Percentiles rank a stretch among this genome's conserved stretches.
These are phyloP conservation scores for Pollenia griseotomentosa DNA, from an alignment of 2,888 invertebrate species.

Conservation along the genomic window DNA sequence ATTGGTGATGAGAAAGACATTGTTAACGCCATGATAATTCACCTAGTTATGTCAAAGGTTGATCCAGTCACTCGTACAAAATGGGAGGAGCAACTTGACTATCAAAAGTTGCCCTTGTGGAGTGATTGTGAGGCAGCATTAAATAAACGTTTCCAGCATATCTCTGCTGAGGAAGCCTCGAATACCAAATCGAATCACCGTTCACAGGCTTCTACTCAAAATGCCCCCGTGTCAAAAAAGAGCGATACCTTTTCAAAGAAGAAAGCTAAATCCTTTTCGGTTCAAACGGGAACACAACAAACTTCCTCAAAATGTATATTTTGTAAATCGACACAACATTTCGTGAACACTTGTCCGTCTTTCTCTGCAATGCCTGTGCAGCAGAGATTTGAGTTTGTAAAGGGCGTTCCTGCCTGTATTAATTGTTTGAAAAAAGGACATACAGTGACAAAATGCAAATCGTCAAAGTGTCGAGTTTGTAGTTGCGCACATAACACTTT, in stretches of 20 bases:
- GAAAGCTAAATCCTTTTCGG: neutral
- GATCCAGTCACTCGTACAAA: neutral
- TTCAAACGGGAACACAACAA: neutral
- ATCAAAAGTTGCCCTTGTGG: too few relatives aligned
- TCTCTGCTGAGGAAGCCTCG: slow-evolving; percentile 43
- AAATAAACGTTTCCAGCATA: slow-evolving; percentile 52
- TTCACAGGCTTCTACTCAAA: too few relatives aligned
- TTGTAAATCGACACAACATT: slow-evolving; percentile 22
- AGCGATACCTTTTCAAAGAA: neutral
- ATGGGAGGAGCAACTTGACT: too few relatives aligned
- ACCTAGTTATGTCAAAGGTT: neutral
- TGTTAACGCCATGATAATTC: neutral
- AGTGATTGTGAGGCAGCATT: slow-evolving; percentile 36
- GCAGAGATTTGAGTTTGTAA: slow-evolving; percentile 42
- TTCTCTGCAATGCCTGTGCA: slow-evolving; percentile 2
- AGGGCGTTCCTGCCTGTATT: too few relatives aligned
- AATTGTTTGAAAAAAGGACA: too few relatives aligned
- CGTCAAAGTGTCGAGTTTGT: slow-evolving; percentile 28
- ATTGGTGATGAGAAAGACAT: slow-evolving; percentile 2
- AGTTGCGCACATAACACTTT: slow-evolving; percentile 57
- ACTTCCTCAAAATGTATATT: neutral
- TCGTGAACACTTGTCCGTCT: neutral
- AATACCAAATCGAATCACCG: too few relatives aligned
- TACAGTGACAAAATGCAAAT: slow-evolving; percentile 63
- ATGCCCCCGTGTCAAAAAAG: neutral